phyloP scores from a whole-genome alignment of 2,797 vertebrate species.

The Falco berigora region DNA sequence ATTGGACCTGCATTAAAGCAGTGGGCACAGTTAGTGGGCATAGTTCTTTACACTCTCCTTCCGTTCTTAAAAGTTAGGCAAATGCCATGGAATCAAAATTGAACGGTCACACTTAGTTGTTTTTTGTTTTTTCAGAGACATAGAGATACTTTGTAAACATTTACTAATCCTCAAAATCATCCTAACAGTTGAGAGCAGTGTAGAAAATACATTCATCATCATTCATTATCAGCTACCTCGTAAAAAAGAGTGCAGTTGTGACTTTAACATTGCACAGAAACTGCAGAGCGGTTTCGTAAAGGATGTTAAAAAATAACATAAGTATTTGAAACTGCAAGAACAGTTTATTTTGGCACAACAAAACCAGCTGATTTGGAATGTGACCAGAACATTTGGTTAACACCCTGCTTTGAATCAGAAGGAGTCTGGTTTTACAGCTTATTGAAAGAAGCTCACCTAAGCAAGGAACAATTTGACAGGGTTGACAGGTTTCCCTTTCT shows the following conservation, averaged over 20 bases:
- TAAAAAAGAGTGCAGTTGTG: not conserved
- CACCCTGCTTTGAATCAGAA: slow-evolving; percentile 12
- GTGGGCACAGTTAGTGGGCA: not conserved
- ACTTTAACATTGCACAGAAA: slow-evolving; percentile 1
- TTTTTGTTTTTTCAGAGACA: not conserved
- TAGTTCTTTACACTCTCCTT: not conserved
- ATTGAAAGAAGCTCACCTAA: slow-evolving; percentile 6
- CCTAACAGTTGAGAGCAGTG: not conserved
- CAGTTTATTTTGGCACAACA: slow-evolving; percentile 40
- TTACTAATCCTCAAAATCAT: not conserved
- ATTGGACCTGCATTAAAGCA: not conserved
- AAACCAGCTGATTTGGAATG: slow-evolving; percentile 1
- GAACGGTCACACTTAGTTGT: not conserved
- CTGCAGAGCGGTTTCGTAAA: not conserved
- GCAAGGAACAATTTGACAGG: not conserved
- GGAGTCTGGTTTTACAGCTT: not conserved
- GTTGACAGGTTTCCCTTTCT: not conserved
- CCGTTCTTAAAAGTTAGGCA: not conserved
- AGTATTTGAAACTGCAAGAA: not conserved
- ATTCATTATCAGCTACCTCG: not conserved
- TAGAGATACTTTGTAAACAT: not conserved
- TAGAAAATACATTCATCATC: not conserved
- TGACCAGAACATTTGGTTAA: not conserved
- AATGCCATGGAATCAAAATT: not conserved
- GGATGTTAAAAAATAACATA: not conserved